phyloP scores from a whole-genome alignment of 2,113 vertebrate genomes.

The Halichoeres trimaculatus region DNA sequence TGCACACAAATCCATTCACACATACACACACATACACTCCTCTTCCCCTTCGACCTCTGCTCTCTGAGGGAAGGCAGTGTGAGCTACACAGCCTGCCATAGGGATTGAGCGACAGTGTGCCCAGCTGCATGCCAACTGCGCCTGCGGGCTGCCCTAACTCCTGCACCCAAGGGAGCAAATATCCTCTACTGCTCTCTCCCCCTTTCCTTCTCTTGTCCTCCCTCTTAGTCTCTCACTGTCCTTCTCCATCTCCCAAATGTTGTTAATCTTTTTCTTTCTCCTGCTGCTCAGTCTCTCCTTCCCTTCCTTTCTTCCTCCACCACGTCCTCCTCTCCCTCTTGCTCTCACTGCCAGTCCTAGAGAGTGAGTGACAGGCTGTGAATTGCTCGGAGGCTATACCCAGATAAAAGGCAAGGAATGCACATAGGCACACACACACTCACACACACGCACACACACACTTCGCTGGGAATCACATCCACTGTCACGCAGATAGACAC shows the following conservation, averaged over 20 bases:
- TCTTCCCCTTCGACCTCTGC: conserved; percentile 77
- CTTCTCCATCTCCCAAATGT: conserved; percentile 56
- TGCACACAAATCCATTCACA: conserved; percentile 20
- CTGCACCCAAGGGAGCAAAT: conserved; percentile 71
- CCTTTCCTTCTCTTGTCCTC: conserved; percentile 46
- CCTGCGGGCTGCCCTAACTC: conserved; percentile 75
- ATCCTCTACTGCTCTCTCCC: conserved; percentile 63
- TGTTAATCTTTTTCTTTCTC: conserved; percentile 54
- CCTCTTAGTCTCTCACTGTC: conserved; percentile 53
- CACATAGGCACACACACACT: conserved; percentile 37
- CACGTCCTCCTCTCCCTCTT: conserved; percentile 53
- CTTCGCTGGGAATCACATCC: conserved; percentile 64
- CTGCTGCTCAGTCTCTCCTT: conserved; percentile 20
- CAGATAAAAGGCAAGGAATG: conserved; percentile 77
- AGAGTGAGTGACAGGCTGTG: conserved; percentile 81
- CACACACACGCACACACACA: conserved; percentile 42
- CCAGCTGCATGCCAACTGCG: conserved; percentile 83
- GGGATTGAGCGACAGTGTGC: conserved; percentile 76
- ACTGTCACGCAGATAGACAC: conserved; percentile 69
- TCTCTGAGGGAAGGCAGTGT: conserved; percentile 70
- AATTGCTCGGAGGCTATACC: conserved; percentile 81
- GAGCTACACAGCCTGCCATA: conserved; percentile 68
- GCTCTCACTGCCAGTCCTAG: conserved; percentile 62
- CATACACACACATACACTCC: conserved; percentile 35
- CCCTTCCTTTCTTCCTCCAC: conserved; percentile 61